Evolutionary conservation across 37 sponge, comb jelly and placozoan species (phyloP).

Genomic region (Lycopodina hypogea): DNA sequence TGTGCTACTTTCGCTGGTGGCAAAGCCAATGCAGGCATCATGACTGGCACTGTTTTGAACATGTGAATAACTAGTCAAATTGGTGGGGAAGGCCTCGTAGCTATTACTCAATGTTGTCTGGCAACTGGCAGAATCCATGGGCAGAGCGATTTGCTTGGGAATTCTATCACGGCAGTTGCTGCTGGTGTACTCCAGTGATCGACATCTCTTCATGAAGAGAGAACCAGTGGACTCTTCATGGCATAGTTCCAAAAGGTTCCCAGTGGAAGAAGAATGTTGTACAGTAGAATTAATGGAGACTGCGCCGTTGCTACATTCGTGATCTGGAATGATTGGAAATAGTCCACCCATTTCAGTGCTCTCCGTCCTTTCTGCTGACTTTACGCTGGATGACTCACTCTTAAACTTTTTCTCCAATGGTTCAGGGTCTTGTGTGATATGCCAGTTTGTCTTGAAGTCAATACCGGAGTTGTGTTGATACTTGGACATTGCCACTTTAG

Average conservation of each 20-base stretch:
- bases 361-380: neutral
- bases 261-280: slow-evolving; percentile 7
- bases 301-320: neutral
- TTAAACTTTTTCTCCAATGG: neutral
- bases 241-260: slow-evolving; percentile 7
- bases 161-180: neutral
- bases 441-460: neutral
- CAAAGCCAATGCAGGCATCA: neutral
- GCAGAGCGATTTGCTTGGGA: neutral
- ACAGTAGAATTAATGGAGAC: neutral
- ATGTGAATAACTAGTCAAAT: neutral
- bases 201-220: slow-evolving; percentile 9
- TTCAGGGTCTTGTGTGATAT: slow-evolving; percentile 25
- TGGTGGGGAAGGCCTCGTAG: neutral
- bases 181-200: slow-evolving; percentile 3
- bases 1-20: too few relatives aligned
- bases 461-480: neutral
- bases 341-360: neutral
- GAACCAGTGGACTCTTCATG: neutral
- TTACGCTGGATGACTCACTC: neutral
- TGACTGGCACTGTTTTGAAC: neutral
- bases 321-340: neutral
- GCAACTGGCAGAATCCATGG: too few relatives aligned
- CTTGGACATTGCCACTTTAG: slow-evolving; percentile 26
- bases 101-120: neutral